These are phyloP conservation scores for Ochlodes sylvanus DNA, from an alignment of 2,888 invertebrate species.

Conservation along the genomic window DNA sequence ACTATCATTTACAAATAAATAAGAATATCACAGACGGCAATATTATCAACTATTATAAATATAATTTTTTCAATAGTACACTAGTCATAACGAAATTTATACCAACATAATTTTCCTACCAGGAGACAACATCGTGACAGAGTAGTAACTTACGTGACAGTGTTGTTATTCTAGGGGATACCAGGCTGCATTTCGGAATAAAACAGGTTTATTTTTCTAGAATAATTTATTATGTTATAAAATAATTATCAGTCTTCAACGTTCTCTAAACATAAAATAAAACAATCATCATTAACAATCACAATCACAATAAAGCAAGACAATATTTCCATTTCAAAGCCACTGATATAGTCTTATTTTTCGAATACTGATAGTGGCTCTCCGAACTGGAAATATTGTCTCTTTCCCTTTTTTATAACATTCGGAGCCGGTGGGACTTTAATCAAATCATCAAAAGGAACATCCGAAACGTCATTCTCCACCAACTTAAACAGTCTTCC, in stretches of 20 bases:
- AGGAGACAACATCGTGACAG: constrained; percentile 40
- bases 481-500: too few relatives aligned
- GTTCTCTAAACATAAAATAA: too few relatives aligned
- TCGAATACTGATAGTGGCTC: constrained; percentile 15
- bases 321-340: too few relatives aligned
- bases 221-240: too few relatives aligned
- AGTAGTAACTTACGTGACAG: constrained; percentile 36
- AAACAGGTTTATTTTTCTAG: too few relatives aligned
- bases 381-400: too few relatives aligned
- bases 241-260: too few relatives aligned
- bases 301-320: too few relatives aligned
- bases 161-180: constrained; percentile 28
- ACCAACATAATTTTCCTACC: constrained; percentile 21
- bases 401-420: too few relatives aligned
- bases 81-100: constrained; percentile 11
- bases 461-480: constrained; percentile 4
- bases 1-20: constrained; percentile 34
- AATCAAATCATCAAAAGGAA: constrained; percentile 7
- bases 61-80: neutral
- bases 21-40: constrained; percentile 32
- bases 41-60: constrained; percentile 38
- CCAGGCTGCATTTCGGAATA: constrained; percentile 22
- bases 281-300: too few relatives aligned
- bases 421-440: neutral
- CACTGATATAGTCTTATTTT: constrained; percentile 11